Conservation (phyloP, 2,888 invertebrate genomes). For the Sisyra terminalis region DNA sequence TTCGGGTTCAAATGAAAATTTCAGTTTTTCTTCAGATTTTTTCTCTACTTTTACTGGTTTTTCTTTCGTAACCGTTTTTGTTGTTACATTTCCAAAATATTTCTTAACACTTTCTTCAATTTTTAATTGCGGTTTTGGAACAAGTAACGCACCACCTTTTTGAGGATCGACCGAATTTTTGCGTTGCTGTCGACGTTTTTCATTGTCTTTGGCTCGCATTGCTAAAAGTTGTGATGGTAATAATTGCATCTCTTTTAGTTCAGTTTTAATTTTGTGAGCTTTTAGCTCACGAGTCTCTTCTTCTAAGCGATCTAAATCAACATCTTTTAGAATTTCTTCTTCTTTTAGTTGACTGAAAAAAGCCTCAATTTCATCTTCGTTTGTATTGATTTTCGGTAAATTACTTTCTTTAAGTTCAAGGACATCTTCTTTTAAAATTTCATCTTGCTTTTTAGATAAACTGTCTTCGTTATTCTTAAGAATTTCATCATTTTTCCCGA, state of each 20-base stretch:
- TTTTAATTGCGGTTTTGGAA: background rate
- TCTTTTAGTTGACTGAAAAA: background rate
- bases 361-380: background rate
- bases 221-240: conserved; percentile 3
- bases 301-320: background rate
- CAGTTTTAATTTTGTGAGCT: background rate
- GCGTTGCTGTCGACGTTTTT: background rate
- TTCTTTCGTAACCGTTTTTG: conserved; percentile 13
- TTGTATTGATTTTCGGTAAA: background rate
- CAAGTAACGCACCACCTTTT: background rate
- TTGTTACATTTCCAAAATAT: conserved; percentile 22
- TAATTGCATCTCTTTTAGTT: background rate
- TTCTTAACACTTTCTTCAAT: conserved; percentile 20
- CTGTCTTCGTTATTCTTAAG: background rate
- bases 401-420: background rate
- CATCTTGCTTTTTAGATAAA: background rate
- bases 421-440: background rate
- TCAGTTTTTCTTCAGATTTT: conserved; percentile 10
- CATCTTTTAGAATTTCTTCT: background rate
- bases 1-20: conserved; percentile 26
- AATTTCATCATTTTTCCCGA: background rate
- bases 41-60: background rate
- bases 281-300: background rate
- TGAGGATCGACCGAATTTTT: conserved; percentile 1
- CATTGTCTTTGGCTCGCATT: background rate